Evolutionary conservation across 2,888 invertebrate genomes (phyloP).

Genomic region (Baronia brevicornis): DNA sequence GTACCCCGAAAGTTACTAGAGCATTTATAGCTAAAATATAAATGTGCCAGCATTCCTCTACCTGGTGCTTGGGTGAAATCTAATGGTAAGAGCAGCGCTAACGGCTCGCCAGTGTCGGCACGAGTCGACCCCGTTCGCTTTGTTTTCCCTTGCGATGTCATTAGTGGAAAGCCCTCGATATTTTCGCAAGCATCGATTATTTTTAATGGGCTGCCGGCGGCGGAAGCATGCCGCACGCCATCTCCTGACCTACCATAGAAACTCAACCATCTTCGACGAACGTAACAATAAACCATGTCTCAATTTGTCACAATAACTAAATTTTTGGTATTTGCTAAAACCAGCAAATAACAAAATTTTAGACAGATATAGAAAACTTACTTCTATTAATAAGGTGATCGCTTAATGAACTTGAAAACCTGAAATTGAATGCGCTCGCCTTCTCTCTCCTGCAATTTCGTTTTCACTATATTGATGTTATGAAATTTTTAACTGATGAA

Average conservation of each 20-base stretch:
- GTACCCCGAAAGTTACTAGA: too few species aligned
- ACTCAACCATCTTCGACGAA: conserved; percentile 14
- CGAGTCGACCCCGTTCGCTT: conserved; percentile 44
- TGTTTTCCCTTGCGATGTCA: conserved; percentile 69
- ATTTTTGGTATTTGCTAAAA: conserved; percentile 1
- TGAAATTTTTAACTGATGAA: too few species aligned
- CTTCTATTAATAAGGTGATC: too few species aligned
- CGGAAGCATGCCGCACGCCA: conserved; percentile 41
- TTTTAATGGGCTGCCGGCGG: conserved; percentile 66
- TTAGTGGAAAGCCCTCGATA: conserved; percentile 72
- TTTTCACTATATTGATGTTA: too few species aligned
- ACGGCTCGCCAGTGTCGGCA: conserved; percentile 16
- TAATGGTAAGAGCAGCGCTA: conserved; percentile 19
- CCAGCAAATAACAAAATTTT: background rate
- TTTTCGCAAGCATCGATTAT: conserved; percentile 70
- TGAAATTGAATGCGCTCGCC: too few species aligned
- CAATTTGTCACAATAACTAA: too few species aligned
- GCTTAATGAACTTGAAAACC: too few species aligned
- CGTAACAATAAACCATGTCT: too few species aligned
- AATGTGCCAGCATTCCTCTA: too few species aligned
- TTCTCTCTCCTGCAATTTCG: too few species aligned
- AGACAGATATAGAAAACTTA: too few species aligned
- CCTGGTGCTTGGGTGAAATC: conserved; percentile 7
- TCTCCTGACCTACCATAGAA: conserved; percentile 24
- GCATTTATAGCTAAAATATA: too few species aligned